These are phyloP conservation scores for Polymixis lichenea DNA, from an alignment of 2,888 invertebrate species.

Conservation along the genomic window DNA sequence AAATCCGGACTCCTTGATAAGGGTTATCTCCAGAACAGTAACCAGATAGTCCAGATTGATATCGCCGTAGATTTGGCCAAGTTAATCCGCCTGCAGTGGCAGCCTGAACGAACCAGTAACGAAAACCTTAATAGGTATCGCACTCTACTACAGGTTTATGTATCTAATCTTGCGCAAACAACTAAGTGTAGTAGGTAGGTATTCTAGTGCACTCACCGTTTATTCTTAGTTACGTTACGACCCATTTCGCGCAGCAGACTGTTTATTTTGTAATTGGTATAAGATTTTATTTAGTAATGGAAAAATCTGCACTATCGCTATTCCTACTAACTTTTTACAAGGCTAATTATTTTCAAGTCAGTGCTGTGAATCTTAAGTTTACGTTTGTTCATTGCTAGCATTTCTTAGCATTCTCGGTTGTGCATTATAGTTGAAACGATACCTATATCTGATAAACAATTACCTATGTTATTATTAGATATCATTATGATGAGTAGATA, in stretches of 20 bases:
- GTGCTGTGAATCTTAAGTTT: constrained; percentile 25
- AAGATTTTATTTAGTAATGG: constrained; percentile 68
- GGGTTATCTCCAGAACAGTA: constrained; percentile 59
- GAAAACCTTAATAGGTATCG: constrained; percentile 70
- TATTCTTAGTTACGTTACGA: constrained; percentile 83
- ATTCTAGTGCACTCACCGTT: constrained; percentile 76
- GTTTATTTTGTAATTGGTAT: constrained; percentile 77
- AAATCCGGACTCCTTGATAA: constrained; percentile 55
- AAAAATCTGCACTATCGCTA: constrained; percentile 33
- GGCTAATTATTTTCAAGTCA: constrained; percentile 10
- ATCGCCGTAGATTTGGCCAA: constrained; percentile 58
- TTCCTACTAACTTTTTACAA: constrained; percentile 35
- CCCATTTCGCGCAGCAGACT: constrained; percentile 74
- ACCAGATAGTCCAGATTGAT: constrained; percentile 70
- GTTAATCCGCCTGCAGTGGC: constrained; percentile 57
- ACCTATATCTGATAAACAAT: neutral
- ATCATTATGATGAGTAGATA: neutral
- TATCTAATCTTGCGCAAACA: constrained; percentile 84
- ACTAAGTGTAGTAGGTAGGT: constrained; percentile 67
- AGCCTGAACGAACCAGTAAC: constrained; percentile 62
- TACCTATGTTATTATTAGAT: neutral
- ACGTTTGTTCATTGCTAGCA: neutral
- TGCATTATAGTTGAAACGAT: neutral
- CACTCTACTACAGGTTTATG: constrained; percentile 77
- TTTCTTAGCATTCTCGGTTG: neutral